These are phyloP conservation scores for Amphipoea lucens DNA, from an alignment of 2,888 invertebrate species.

Conservation along the genomic window DNA sequence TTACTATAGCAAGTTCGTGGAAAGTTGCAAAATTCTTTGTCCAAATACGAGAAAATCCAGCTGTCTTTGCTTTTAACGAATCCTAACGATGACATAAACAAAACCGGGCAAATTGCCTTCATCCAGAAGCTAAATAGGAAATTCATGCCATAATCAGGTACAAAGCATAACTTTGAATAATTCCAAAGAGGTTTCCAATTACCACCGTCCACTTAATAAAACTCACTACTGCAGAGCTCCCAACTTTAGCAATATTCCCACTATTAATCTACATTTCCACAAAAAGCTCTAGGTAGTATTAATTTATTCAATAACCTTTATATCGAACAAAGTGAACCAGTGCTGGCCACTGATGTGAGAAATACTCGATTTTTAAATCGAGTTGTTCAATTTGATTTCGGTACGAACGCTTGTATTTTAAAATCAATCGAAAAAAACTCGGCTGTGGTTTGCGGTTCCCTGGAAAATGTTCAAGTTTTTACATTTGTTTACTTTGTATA, in stretches of 20 bases:
- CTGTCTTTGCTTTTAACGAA: background rate
- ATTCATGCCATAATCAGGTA: background rate
- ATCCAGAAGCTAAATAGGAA: background rate
- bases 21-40: background rate
- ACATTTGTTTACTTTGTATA: conserved; percentile 40
- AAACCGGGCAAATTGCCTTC: background rate
- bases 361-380: conserved; percentile 61
- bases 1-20: background rate
- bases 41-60: background rate
- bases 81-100: background rate
- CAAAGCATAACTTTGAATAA: conserved; percentile 17
- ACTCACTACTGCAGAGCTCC: background rate
- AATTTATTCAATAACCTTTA: conserved; percentile 59
- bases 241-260: conserved; percentile 34
- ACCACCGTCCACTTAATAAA: background rate
- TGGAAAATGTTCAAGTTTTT: conserved; percentile 40
- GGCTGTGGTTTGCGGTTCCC: conserved; percentile 45
- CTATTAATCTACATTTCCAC: conserved; percentile 41
- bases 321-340: conserved; percentile 57
- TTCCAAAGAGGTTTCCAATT: conserved; percentile 5
- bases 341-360: conserved; percentile 45
- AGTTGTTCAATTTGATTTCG: conserved; percentile 58
- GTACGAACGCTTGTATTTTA: conserved; percentile 52
- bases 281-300: conserved; percentile 38
- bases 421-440: conserved; percentile 57